Percentiles rank a stretch among this genome's conserved stretches.
Conservation (phyloP, 1,140 invertebrate genomes). For the Apolygus lucorum region DNA sequence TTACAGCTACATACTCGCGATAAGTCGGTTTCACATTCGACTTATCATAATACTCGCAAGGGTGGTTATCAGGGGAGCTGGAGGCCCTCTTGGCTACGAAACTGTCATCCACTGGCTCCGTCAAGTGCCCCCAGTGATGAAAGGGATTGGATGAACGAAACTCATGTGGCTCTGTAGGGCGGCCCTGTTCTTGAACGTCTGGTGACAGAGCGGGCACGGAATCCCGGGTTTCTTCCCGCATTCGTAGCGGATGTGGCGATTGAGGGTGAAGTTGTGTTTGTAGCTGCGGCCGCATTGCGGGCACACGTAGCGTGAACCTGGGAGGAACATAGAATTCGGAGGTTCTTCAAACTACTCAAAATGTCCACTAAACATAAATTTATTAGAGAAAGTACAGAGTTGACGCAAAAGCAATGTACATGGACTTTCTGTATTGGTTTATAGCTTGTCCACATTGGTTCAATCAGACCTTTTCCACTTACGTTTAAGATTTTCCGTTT, state of each 20-base stretch:
- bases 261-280: constrained; percentile 14
- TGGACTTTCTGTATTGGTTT: too few relatives aligned
- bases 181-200: constrained; percentile 41
- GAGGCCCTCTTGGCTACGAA: background rate
- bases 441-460: too few relatives aligned
- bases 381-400: too few relatives aligned
- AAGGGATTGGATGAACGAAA: constrained; percentile 24
- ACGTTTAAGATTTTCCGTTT: too few relatives aligned
- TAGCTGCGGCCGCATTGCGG: constrained; percentile 11
- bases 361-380: too few relatives aligned
- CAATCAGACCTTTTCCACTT: too few relatives aligned
- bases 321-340: background rate
- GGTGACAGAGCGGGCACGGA: constrained; percentile 44
- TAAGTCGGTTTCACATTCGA: too few relatives aligned
- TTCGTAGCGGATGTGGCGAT: constrained; percentile 27
- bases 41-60: too few relatives aligned
- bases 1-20: too few relatives aligned
- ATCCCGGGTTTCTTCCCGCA: constrained; percentile 50
- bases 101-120: background rate
- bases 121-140: background rate
- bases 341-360: too few relatives aligned
- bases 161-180: constrained; percentile 41
- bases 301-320: constrained; percentile 16
- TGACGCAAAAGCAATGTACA: too few relatives aligned
- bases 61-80: too few relatives aligned